Evolutionary conservation across 2,888 invertebrate species (phyloP).

Genomic region (Cerceris ruficornis): DNA sequence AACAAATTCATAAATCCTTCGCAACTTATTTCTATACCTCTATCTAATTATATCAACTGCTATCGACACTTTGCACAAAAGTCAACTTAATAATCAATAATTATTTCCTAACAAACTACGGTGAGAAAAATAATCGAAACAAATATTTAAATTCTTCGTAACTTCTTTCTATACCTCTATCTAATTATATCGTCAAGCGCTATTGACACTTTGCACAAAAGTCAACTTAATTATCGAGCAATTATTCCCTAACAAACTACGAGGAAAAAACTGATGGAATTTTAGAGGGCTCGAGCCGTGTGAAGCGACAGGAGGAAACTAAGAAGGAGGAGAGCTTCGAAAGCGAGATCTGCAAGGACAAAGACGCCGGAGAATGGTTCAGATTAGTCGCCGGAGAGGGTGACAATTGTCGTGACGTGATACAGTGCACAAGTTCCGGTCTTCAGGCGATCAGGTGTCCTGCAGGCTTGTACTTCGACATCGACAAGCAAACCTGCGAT

Average conservation of each 20-base stretch:
- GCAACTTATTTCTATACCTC: no score
- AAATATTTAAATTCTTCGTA: no score
- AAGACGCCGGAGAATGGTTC: constrained; percentile 98
- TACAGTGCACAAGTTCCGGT: constrained; percentile 96
- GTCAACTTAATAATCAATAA: no score
- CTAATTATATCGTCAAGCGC: neutral
- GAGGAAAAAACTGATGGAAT: constrained; percentile 31
- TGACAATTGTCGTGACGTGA: constrained; percentile 96
- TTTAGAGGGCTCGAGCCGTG: constrained; percentile 84
- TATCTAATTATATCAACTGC: no score
- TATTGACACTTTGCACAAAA: neutral
- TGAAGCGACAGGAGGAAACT: constrained; percentile 88
- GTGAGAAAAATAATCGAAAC: constrained; percentile 3
- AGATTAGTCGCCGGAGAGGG: constrained; percentile 94
- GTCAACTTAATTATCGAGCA: neutral
- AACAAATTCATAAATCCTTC: no score
- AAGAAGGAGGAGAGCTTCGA: constrained; percentile 95
- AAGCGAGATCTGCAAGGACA: constrained; percentile 95
- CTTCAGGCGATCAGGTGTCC: constrained; percentile 96
- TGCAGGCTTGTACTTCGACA: constrained; percentile 95
- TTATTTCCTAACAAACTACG: neutral
- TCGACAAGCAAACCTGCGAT: constrained; percentile 97
- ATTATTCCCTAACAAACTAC: neutral
- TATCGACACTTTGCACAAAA: no score
- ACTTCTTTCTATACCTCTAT: no score